Evolutionary conservation across 2,113 vertebrate genomes (phyloP).

Genomic region (Grantiella picta): DNA sequence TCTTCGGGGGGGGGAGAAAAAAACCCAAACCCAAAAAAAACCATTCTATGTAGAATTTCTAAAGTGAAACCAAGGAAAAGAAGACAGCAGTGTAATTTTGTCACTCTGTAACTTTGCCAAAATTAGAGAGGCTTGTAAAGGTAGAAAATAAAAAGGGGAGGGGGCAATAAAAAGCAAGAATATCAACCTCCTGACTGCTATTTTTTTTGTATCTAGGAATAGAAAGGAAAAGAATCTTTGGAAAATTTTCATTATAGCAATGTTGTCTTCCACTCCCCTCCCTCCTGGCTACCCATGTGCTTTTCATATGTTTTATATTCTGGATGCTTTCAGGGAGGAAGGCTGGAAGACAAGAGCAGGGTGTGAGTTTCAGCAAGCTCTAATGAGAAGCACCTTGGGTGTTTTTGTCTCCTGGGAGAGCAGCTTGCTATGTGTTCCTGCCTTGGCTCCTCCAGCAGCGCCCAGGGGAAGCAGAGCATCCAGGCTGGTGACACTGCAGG

Average conservation of each 20-base stretch:
- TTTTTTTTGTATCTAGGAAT: neutral
- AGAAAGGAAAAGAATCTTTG: neutral
- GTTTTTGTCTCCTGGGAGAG: neutral
- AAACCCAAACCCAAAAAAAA: neutral
- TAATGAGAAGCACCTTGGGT: neutral
- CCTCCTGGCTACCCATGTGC: neutral
- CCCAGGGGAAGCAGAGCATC: neutral
- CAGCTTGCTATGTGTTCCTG: neutral
- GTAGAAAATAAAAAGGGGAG: neutral
- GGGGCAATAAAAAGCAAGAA: neutral
- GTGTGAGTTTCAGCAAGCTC: neutral
- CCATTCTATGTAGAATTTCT: neutral
- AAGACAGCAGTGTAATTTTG: neutral
- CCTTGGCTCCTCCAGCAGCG: neutral
- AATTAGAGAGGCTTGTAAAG: neutral
- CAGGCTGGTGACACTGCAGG: neutral
- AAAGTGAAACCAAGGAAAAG: neutral
- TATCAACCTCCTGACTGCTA: neutral
- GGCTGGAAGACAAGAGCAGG: neutral
- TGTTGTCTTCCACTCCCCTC: neutral
- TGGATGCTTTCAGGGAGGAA: neutral
- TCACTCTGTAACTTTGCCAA: neutral
- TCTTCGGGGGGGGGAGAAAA: rapidly evolving
- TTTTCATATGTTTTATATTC: neutral
- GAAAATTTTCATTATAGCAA: neutral